Evolutionary conservation across 2,888 invertebrate genomes (phyloP).

Genomic region (Druceiella hillmani): DNA sequence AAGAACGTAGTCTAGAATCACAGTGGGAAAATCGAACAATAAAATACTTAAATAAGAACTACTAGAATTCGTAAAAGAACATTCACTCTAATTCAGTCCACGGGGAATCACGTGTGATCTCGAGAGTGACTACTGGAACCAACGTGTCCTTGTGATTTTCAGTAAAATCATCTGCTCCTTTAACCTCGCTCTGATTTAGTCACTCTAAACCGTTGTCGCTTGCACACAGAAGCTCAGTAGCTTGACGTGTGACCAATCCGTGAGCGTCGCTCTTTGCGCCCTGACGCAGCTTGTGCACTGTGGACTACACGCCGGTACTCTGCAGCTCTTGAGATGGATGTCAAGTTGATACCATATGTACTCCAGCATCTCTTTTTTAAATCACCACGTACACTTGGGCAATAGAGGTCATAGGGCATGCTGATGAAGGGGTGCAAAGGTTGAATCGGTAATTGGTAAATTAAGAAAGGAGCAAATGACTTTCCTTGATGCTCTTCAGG

Average conservation of each 20-base stretch:
- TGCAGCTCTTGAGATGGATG: constrained; percentile 4
- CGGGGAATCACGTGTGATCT: background rate
- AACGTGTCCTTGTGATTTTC: too few relatives aligned
- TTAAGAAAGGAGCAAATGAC: constrained; percentile 14
- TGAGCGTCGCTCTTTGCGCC: constrained; percentile 8
- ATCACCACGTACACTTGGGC: constrained; percentile 24
- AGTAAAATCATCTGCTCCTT: too few relatives aligned
- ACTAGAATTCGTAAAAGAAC: background rate
- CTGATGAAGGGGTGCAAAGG: constrained; percentile 19
- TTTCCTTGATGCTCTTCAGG: constrained; percentile 23
- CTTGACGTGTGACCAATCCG: too few relatives aligned
- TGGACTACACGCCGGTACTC: too few relatives aligned
- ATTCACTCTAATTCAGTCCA: too few relatives aligned
- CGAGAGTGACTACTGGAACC: too few relatives aligned
- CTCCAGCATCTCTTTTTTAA: constrained; percentile 24
- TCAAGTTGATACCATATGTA: too few relatives aligned
- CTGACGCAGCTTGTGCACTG: too few relatives aligned
- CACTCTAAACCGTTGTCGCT: too few relatives aligned
- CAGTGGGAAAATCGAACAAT: too few relatives aligned
- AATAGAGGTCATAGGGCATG: constrained; percentile 23
- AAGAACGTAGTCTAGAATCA: constrained; percentile 1
- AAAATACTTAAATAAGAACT: background rate
- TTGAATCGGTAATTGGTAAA: constrained; percentile 21
- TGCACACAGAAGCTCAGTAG: too few relatives aligned
- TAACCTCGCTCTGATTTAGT: too few relatives aligned